Conservation (phyloP, 2,888 invertebrate species). For the Sipha maydis region DNA sequence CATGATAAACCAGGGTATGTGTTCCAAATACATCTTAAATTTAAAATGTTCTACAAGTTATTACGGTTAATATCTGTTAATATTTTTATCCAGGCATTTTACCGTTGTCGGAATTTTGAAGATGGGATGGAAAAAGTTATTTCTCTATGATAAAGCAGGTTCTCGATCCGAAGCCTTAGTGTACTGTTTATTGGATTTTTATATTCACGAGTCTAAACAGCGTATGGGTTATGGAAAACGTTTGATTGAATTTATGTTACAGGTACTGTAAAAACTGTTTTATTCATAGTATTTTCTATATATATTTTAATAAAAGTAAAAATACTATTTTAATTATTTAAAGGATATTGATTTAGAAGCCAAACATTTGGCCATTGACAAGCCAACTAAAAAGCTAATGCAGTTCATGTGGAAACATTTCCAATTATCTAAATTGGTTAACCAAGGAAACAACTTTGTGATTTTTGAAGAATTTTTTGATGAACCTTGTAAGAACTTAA, state of each 20-base stretch:
- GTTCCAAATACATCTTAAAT: neutral
- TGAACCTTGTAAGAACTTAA: neutral
- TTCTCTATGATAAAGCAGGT: constrained; percentile 80
- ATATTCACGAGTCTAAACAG: constrained; percentile 84
- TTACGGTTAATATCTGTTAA: neutral
- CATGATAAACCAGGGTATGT: constrained; percentile 62
- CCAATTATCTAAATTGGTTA: constrained; percentile 41
- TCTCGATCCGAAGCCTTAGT: constrained; percentile 82
- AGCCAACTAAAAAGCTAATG: constrained; percentile 89
- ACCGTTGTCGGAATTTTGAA: constrained; percentile 85
- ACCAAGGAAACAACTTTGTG: constrained; percentile 51
- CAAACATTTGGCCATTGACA: constrained; percentile 86
- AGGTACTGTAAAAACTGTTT: constrained; percentile 70
- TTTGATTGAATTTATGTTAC: constrained; percentile 89
- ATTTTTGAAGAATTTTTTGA: constrained; percentile 54
- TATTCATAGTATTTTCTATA: neutral
- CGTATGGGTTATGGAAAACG: constrained; percentile 85
- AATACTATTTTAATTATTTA: constrained; percentile 65
- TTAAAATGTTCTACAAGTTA: too few species aligned
- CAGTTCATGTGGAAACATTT: constrained; percentile 86
- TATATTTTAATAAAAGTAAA: neutral
- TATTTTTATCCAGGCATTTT: constrained; percentile 37
- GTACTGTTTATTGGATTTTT: constrained; percentile 93
- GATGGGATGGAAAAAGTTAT: constrained; percentile 89
- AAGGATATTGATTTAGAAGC: constrained; percentile 77